Percentiles rank a stretch among this genome's conserved stretches.
Conservation (phyloP, 2,113 vertebrate genomes). For the Coptodon rendalli region DNA sequence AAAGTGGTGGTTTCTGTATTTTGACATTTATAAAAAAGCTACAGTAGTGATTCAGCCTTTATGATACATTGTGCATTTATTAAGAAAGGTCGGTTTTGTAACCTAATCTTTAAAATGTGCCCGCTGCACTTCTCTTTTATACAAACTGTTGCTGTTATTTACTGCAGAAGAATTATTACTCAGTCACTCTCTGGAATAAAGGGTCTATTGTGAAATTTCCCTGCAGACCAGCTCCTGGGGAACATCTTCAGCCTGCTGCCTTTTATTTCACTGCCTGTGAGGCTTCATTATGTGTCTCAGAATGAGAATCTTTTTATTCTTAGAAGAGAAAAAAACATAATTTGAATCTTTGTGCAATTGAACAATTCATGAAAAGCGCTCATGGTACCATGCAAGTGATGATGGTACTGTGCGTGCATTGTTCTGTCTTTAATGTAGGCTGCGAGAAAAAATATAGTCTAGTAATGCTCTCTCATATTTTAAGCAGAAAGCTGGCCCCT, state of each 20-base stretch:
- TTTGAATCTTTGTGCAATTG: neutral
- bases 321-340: neutral
- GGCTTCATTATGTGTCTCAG: conserved; percentile 10
- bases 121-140: neutral
- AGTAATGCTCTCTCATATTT: neutral
- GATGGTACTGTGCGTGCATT: neutral
- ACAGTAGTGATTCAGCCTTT: neutral
- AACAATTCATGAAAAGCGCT: neutral
- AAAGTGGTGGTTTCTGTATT: neutral
- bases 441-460: neutral
- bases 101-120: neutral
- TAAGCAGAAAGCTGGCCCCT: neutral
- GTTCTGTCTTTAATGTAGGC: neutral
- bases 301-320: neutral
- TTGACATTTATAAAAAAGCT: neutral
- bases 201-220: neutral
- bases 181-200: neutral
- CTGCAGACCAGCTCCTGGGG: neutral
- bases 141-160: neutral
- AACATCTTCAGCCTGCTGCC: conserved; percentile 13
- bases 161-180: neutral
- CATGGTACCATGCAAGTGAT: neutral
- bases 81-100: neutral
- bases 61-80: neutral
- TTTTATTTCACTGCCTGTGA: neutral